These are phyloP conservation scores for Drosophila nebulosa DNA, from an alignment of 1,140 invertebrate species.

Conservation along the genomic window DNA sequence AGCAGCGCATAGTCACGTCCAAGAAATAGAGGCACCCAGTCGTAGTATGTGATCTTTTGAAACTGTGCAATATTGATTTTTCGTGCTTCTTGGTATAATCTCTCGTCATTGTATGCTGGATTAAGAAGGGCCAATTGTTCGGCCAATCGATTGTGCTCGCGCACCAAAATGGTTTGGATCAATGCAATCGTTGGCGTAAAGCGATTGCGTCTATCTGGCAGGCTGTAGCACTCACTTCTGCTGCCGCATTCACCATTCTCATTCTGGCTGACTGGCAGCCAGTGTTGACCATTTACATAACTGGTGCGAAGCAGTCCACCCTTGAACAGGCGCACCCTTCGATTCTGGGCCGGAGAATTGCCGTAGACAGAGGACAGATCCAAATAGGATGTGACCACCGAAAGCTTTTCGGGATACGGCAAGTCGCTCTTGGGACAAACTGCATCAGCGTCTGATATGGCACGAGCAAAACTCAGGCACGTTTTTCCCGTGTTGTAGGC, in stretches of 20 bases:
- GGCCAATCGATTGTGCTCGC: slow-evolving; percentile 96
- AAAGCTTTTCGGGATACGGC: slow-evolving; percentile 88
- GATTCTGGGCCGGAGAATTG: slow-evolving; percentile 84
- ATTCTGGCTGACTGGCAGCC: slow-evolving; percentile 85
- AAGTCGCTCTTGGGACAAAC: slow-evolving; percentile 84
- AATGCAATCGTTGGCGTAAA: slow-evolving; percentile 91
- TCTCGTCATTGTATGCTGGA: slow-evolving; percentile 93
- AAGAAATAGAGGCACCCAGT: slow-evolving; percentile 91
- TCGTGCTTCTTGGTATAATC: slow-evolving; percentile 91
- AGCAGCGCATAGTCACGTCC: slow-evolving; percentile 85
- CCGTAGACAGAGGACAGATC: slow-evolving; percentile 94
- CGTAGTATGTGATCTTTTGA: slow-evolving; percentile 92
- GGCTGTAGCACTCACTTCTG: slow-evolving; percentile 85
- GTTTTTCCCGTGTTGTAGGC: slow-evolving; percentile 83
- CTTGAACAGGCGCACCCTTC: slow-evolving; percentile 84
- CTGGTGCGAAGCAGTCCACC: slow-evolving; percentile 85
- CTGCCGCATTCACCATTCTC: slow-evolving; percentile 84
- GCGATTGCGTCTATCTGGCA: slow-evolving; percentile 92
- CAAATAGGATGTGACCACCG: slow-evolving; percentile 89
- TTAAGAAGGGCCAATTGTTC: slow-evolving; percentile 87
- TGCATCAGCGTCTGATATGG: slow-evolving; percentile 85
- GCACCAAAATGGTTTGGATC: slow-evolving; percentile 90
- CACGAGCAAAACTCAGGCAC: slow-evolving; percentile 92
- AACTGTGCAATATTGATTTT: slow-evolving; percentile 89
- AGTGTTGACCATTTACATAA: slow-evolving; percentile 84